A percentile compares a stretch with the other conserved stretches of the same genome.
Evolutionary conservation across 2,888 invertebrate species (phyloP).

Genomic region (Drosophila paranaensis): DNA sequence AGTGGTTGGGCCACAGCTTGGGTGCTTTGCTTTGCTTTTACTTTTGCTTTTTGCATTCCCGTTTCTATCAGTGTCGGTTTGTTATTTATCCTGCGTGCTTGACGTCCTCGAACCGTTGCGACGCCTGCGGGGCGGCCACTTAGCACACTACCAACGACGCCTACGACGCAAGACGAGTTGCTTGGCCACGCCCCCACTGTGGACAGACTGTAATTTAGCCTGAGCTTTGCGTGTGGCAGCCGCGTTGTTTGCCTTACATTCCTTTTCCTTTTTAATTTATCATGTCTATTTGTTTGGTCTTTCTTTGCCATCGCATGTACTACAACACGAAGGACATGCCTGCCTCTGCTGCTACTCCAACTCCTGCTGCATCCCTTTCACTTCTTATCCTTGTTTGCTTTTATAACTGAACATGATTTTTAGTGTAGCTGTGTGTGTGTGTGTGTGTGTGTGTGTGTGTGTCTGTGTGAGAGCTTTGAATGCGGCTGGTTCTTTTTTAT

Average conservation of each 20-base stretch:
- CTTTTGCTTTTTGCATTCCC: constrained; percentile 13
- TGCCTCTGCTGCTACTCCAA: not conserved
- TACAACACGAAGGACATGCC: constrained; percentile 28
- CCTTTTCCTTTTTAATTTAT: constrained; percentile 74
- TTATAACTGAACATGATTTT: constrained; percentile 30
- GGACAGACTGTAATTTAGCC: constrained; percentile 56
- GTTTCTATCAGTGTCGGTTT: constrained; percentile 71
- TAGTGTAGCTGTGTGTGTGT: constrained; percentile 4
- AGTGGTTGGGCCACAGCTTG: not conserved
- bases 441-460: too few species aligned
- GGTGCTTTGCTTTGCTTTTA: constrained; percentile 3
- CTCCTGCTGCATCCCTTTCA: constrained; percentile 45
- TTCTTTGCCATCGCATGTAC: constrained; percentile 54
- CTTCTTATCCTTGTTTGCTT: constrained; percentile 72
- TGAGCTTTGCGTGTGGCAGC: constrained; percentile 49
- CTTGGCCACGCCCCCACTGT: constrained; percentile 38
- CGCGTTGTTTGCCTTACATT: constrained; percentile 65
- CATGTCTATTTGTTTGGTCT: constrained; percentile 78
- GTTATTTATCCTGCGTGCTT: constrained; percentile 72
- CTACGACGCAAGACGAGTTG: constrained; percentile 32
- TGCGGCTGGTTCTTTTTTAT: constrained; percentile 27
- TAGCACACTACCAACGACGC: constrained; percentile 62
- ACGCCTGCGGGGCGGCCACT: constrained; percentile 69
- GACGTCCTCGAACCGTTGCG: constrained; percentile 23
- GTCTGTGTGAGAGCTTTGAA: constrained; percentile 35